Base-by-base conservation (phyloP, 2,797 vertebrate genomes). In the Myotis pilosus region DNA sequence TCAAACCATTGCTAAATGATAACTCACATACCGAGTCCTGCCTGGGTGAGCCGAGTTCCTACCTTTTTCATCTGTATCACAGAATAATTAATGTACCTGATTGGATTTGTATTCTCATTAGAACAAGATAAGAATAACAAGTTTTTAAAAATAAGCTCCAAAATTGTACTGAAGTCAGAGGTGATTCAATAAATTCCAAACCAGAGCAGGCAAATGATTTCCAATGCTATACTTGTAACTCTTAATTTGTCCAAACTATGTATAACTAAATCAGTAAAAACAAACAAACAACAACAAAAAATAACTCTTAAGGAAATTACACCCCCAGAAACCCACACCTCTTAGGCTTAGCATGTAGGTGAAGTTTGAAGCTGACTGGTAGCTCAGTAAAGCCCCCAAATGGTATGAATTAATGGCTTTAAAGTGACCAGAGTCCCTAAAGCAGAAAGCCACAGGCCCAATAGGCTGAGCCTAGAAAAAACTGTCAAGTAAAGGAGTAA, bases 111-210 rank as follows among this genome's bases (percentile, higher is more conserved):
- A 30, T 66, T 87, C 62, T 80, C 41, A n/a, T 38, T 51, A 82
- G n/a, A 76, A 82, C 47, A 64, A 89, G 28, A 22, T 5, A 78
- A 82, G 71, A 83, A 51, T 69, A 68, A 66, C 57, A 49, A 47
- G 10, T 44, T 78, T 87, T 86, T 68, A n/a, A 92, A 94, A 83
- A 57, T 80, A 87, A 64, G 17, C 71, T 20, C 33, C 82, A 92
- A n/a, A 72, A 20, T 53, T 92, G 36, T 41, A 72, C 20, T 57
- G 51, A 94, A 85, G 30, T 72, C 38, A 91, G 44, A 91, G 91
- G 74, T 93, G 41, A 74, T 19, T 36, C 44, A 66, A 80, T 12
- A 88, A 88, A 92, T 81, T 51, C 22, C 41, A 75, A 95, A 80
- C 9, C 6, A 74, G 25, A 74, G 25, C 13, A 89, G 36, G 17